Conservation (phyloP, 2,113 vertebrate species). For the Ailurus styani region DNA sequence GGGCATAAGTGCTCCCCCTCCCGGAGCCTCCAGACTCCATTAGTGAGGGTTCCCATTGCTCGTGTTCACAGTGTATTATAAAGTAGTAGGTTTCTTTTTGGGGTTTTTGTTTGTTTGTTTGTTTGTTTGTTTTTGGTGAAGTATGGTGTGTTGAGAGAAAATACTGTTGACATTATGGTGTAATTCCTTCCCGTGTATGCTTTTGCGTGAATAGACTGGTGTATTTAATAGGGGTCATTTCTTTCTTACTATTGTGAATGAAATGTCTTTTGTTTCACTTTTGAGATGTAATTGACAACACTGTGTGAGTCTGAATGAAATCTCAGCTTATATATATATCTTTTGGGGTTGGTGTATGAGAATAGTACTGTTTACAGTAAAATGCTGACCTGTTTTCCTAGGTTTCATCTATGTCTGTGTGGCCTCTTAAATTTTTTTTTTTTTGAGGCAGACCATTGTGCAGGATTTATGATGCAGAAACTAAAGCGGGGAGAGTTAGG, state of each 20-base stretch:
- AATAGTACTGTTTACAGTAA: neutral
- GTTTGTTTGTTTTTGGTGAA: neutral
- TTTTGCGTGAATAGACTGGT: neutral
- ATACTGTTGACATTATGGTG: neutral
- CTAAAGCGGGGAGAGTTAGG: neutral
- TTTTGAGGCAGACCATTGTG: neutral
- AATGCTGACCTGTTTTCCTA: neutral
- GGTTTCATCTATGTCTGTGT: neutral
- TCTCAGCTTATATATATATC: neutral
- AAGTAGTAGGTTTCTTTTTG: neutral
- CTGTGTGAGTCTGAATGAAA: neutral
- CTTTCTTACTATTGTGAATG: neutral
- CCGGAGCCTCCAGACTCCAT: neutral
- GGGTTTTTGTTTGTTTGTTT: too few species aligned
- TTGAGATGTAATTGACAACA: neutral
- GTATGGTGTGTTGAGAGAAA: neutral
- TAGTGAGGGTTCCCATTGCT: neutral
- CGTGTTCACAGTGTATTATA: neutral
- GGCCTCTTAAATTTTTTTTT: neutral
- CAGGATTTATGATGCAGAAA: neutral
- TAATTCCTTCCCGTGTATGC: neutral
- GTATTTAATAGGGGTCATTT: neutral
- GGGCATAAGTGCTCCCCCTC: neutral
- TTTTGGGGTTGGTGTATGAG: neutral
- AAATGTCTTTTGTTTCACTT: neutral